Percentiles rank a stretch among this genome's conserved stretches.
phyloP scores from a whole-genome alignment of 2,797 vertebrate species.

The Ammospiza maritima region DNA sequence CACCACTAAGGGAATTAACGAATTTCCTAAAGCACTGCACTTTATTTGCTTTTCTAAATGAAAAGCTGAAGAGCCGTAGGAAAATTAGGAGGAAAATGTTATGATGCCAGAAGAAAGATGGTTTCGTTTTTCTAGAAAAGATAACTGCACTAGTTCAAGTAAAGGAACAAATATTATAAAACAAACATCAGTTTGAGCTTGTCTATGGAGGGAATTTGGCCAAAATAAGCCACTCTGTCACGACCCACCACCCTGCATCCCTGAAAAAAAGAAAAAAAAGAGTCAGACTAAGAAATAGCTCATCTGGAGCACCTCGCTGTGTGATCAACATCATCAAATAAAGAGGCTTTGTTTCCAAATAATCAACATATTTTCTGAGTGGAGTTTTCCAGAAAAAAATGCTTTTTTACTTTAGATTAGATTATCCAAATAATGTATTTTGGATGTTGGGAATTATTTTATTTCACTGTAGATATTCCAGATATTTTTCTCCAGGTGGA shows the following conservation, averaged over 20 bases:
- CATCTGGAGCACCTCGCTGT: background rate
- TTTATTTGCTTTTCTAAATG: slow-evolving; percentile 20
- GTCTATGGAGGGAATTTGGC: background rate
- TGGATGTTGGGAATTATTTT: background rate
- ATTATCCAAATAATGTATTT: background rate
- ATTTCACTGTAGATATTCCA: background rate
- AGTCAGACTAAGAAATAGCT: background rate
- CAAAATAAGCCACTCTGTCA: background rate
- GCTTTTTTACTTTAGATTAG: background rate
- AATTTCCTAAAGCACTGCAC: background rate
- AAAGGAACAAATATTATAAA: background rate
- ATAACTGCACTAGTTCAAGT: background rate
- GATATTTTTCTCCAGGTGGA: background rate
- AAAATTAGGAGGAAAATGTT: slow-evolving; percentile 11
- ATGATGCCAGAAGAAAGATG: background rate
- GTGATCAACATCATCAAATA: background rate
- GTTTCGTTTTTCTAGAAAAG: background rate
- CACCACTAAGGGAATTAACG: background rate
- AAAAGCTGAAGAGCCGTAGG: background rate
- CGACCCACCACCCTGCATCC: background rate
- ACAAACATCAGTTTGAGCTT: background rate
- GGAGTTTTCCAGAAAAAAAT: background rate
- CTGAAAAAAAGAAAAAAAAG: background rate
- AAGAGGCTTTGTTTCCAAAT: background rate
- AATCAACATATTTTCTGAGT: background rate